These are phyloP conservation scores for Griposia aprilina DNA, from an alignment of 2,888 invertebrate genomes.

Conservation along the genomic window DNA sequence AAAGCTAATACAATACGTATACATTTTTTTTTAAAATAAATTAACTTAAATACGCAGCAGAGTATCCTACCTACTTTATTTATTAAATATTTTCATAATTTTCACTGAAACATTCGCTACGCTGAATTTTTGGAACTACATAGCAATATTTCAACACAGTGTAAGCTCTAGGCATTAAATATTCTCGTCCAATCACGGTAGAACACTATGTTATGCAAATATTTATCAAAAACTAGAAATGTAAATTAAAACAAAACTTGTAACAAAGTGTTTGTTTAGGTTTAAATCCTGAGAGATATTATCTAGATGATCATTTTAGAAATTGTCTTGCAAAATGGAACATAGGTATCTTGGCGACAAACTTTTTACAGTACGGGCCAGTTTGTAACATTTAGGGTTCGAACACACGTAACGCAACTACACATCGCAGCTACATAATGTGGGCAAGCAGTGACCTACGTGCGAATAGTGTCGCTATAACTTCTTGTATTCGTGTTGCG, in stretches of 20 bases:
- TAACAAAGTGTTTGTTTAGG: neutral
- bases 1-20: no score
- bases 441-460: no score
- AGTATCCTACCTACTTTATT: neutral
- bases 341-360: neutral
- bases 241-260: conserved; percentile 5
- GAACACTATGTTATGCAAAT: conserved; percentile 31
- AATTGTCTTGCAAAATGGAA: neutral
- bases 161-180: conserved; percentile 13
- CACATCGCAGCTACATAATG: no score
- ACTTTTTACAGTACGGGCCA: neutral
- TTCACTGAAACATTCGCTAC: neutral
- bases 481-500: no score
- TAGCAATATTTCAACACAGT: conserved; percentile 19
- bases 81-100: neutral
- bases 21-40: no score
- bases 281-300: conserved; percentile 17
- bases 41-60: neutral
- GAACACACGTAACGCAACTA: neutral
- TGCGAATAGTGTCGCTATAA: no score
- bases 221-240: conserved; percentile 36
- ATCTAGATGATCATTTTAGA: neutral
- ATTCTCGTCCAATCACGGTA: conserved; percentile 25
- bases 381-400: neutral
- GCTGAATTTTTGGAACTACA: neutral